phyloP scores from a whole-genome alignment of 2,888 invertebrate genomes.

The Sphinx pinastri region DNA sequence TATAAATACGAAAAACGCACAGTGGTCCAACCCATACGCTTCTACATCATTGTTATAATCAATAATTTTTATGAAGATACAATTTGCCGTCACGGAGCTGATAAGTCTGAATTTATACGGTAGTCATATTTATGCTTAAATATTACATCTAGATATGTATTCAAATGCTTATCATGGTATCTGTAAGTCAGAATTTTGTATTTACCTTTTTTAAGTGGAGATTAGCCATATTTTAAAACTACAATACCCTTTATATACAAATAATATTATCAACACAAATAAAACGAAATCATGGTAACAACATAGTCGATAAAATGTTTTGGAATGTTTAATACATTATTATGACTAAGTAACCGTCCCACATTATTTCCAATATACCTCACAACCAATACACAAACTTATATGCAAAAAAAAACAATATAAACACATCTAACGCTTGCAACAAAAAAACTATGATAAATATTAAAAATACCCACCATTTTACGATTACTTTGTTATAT shows the following conservation, averaged over 20 bases:
- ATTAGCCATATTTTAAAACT: not conserved
- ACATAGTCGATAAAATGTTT: not conserved
- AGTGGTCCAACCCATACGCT: too few relatives aligned
- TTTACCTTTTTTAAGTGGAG: not conserved
- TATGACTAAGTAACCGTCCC: conserved; percentile 8
- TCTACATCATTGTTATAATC: too few relatives aligned
- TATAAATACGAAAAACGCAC: too few relatives aligned
- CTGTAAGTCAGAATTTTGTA: not conserved
- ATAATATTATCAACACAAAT: not conserved
- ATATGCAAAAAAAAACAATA: not conserved
- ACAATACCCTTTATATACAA: conserved; percentile 1
- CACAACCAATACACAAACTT: not conserved
- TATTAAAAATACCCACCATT: not conserved
- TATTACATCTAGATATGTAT: not conserved
- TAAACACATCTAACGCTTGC: not conserved
- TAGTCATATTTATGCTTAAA: not conserved
- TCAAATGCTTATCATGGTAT: not conserved
- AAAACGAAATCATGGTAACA: not conserved
- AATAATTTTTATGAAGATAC: too few relatives aligned
- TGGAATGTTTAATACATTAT: conserved; percentile 5
- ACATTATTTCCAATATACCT: not conserved
- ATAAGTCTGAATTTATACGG: too few relatives aligned
- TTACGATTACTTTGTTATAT: not conserved
- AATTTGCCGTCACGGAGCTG: too few relatives aligned
- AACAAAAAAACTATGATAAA: not conserved